phyloP scores from a whole-genome alignment of 2,113 vertebrate species.

The Grammomys surdaster region DNA sequence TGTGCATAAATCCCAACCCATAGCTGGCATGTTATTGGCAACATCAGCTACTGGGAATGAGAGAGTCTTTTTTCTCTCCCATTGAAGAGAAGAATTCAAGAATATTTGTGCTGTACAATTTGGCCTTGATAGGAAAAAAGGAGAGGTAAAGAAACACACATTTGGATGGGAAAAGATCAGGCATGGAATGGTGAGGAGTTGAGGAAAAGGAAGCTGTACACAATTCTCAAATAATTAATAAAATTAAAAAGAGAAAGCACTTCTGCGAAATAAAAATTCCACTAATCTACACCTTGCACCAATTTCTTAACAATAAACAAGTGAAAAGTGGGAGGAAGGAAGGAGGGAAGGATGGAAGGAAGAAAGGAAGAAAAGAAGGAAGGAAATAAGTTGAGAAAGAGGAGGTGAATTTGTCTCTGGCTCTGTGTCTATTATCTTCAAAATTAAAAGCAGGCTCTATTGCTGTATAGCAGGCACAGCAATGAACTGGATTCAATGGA shows the following conservation, averaged over 20 bases:
- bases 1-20: neutral
- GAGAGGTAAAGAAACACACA: neutral
- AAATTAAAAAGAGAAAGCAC: neutral
- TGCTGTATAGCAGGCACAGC: neutral
- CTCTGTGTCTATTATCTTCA: slow-evolving; percentile 26
- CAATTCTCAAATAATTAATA: neutral
- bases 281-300: slow-evolving; percentile 24
- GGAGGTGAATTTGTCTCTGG: neutral
- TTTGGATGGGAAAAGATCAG: neutral
- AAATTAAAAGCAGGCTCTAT: neutral
- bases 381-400: neutral
- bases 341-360: no score
- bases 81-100: neutral
- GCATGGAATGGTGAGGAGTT: neutral
- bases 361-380: no score
- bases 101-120: neutral
- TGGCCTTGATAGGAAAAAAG: neutral
- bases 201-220: neutral
- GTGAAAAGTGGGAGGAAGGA: no score
- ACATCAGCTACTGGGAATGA: neutral
- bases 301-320: slow-evolving; percentile 12
- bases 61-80: neutral
- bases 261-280: neutral
- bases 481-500: neutral
- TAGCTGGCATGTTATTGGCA: neutral